Base-by-base conservation (phyloP, 2,888 invertebrate genomes). In the Aleiodes leptofemur region DNA sequence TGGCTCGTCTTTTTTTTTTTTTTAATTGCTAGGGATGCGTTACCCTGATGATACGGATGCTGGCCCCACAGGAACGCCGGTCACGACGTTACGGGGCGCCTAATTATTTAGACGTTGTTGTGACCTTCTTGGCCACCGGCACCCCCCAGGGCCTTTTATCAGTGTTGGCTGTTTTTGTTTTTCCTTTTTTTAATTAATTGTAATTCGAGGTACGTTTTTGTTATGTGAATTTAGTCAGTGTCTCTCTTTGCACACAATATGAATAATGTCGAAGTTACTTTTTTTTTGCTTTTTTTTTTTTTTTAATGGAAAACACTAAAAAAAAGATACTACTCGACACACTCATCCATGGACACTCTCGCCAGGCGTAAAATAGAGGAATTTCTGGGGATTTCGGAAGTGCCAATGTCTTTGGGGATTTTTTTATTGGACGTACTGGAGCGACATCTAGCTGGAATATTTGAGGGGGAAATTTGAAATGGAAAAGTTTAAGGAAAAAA, bases 101-200 rank as follows among this genome's bases (percentile, higher is more conserved):
- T 11, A 43, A 43, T 59, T 59, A 59, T 38, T 34, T 7, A 59
- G 59, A 34, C 34, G 43, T 9, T 43, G 43, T 43, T 43, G 59
- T 59, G 59, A 59, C n/a, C 59, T 34, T 59, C 38, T 59, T 34
- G 59, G 43, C 38, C 59, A 59, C 59, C 59, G 59, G 34, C 59
- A 59, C 59, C 59, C 31, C 29, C 34, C 38, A 34, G 34, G 34
- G 31, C 13, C 43, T 43, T n/a, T n/a, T n/a, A 14, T 14, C 31
- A 31, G 5, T 29, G 23, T 13, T 11, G 5, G 34, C 59, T n/a
- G 34, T 34, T n/a, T n/a, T 34, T 4, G 31, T 29, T 6, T 29
- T 11, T 11, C 3, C 4, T 31, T 3, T 31, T 29, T 6, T 11
- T 8, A 7, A 56, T 56, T 56, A 29, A 16, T 56, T 56, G 16